Evolutionary conservation across 2,888 invertebrate species (phyloP).

Genomic region (Lymantria dispar): DNA sequence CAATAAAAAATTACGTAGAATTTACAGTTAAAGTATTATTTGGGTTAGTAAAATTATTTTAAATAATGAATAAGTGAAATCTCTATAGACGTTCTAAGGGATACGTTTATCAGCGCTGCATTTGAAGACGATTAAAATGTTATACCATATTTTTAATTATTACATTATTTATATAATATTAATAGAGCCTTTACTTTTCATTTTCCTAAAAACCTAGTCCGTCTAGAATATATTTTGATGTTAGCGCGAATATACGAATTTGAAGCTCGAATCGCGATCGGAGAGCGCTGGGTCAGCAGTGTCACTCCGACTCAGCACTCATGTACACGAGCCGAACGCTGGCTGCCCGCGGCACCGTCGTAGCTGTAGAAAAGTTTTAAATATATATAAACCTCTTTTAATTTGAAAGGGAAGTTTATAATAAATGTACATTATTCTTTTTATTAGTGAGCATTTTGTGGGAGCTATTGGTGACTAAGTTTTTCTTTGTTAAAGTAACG

Average conservation of each 20-base stretch:
- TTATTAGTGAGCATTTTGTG: background rate
- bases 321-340: slow-evolving; percentile 7
- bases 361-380: slow-evolving; percentile 16
- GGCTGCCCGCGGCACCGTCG: slow-evolving; percentile 18
- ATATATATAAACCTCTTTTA: slow-evolving; percentile 4
- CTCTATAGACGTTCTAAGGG: too few relatives aligned
- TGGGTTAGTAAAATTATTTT: too few relatives aligned
- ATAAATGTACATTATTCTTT: background rate
- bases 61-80: too few relatives aligned
- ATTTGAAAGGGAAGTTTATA: slow-evolving; percentile 5
- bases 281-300: slow-evolving; percentile 43
- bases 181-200: background rate
- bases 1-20: too few relatives aligned
- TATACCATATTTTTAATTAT: background rate
- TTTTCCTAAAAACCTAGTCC: background rate
- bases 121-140: too few relatives aligned
- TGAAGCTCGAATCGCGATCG: slow-evolving; percentile 41
- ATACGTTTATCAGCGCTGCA: too few relatives aligned
- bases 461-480: background rate
- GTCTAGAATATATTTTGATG: slow-evolving; percentile 23
- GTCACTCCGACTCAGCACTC: slow-evolving; percentile 37
- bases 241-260: slow-evolving; percentile 38
- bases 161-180: background rate
- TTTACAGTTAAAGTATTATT: too few relatives aligned
- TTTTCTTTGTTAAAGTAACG: background rate